phyloP scores from a whole-genome alignment of 2,113 vertebrate species.

The Emydura subglobosa region DNA sequence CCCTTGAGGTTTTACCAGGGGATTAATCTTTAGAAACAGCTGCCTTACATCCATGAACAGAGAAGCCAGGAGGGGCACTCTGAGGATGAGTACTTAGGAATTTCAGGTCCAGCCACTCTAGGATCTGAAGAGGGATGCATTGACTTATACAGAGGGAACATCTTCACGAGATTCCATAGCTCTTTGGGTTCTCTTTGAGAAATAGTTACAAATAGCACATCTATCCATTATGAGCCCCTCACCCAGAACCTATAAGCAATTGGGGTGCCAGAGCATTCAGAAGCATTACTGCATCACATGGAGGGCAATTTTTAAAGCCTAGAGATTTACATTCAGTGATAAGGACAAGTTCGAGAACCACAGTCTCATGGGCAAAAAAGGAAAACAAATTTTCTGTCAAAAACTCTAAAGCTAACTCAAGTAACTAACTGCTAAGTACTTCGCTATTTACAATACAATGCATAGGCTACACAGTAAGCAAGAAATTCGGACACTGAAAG shows the following conservation, averaged over 20 bases:
- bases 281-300: not conserved
- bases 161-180: not conserved
- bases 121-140: not conserved
- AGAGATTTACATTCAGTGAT: not conserved
- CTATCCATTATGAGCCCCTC: rapidly evolving
- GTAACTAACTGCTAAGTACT: not conserved
- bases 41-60: not conserved
- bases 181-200: too few relatives aligned
- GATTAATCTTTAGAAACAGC: not conserved
- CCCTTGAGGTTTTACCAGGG: not conserved
- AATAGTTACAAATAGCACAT: not conserved
- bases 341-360: rapidly evolving
- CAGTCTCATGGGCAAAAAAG: not conserved
- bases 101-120: constrained; percentile 12
- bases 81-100: constrained; percentile 4
- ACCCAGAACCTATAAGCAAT: not conserved
- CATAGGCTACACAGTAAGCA: not conserved
- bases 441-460: not conserved
- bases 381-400: rapidly evolving
- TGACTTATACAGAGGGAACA: not conserved
- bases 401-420: not conserved
- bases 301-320: not conserved
- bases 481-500: not conserved
- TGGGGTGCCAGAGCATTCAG: not conserved
- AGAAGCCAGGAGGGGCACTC: constrained; percentile 7